Evolutionary conservation across 2,888 invertebrate genomes (phyloP).

Genomic region (Leptogaster cylindrica): DNA sequence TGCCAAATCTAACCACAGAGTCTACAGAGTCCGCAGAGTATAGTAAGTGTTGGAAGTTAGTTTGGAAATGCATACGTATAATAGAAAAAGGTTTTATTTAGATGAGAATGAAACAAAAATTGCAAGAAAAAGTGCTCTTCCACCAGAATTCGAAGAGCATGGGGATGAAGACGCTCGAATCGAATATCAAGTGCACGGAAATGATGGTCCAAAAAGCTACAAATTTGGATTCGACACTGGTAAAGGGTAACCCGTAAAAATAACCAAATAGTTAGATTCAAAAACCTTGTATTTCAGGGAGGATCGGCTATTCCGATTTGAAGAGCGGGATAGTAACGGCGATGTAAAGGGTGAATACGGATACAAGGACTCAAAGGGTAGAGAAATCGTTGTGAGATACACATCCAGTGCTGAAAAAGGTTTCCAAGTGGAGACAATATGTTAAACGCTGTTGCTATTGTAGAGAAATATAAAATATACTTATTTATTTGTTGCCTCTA

Average conservation of each 20-base stretch:
- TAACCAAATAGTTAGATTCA: too few relatives aligned
- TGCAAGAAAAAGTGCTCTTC: neutral
- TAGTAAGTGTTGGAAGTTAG: neutral
- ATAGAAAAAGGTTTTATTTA: neutral
- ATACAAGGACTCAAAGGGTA: conserved; percentile 77
- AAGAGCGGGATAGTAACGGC: conserved; percentile 78
- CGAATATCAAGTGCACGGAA: conserved; percentile 82
- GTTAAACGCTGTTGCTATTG: neutral
- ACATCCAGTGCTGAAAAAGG: conserved; percentile 74
- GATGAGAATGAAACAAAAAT: neutral
- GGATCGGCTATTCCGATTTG: conserved; percentile 80
- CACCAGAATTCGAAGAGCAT: neutral
- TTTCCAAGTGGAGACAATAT: conserved; percentile 67
- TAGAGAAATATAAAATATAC: too few relatives aligned
- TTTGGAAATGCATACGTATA: neutral
- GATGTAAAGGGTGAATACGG: conserved; percentile 81
- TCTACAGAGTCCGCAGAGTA: neutral
- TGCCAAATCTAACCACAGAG: conserved; percentile 52
- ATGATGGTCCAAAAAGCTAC: conserved; percentile 81
- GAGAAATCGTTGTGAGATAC: conserved; percentile 78
- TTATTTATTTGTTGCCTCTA: conserved; percentile 26
- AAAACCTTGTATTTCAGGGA: conserved; percentile 64
- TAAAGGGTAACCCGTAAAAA: conserved; percentile 78
- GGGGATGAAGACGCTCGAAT: conserved; percentile 52
- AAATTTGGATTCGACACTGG: conserved; percentile 86